Evolutionary conservation across 2,797 vertebrate species (phyloP), one percentile per base, ranked within the genome.

Genomic region (Siniperca obscura): DNA sequence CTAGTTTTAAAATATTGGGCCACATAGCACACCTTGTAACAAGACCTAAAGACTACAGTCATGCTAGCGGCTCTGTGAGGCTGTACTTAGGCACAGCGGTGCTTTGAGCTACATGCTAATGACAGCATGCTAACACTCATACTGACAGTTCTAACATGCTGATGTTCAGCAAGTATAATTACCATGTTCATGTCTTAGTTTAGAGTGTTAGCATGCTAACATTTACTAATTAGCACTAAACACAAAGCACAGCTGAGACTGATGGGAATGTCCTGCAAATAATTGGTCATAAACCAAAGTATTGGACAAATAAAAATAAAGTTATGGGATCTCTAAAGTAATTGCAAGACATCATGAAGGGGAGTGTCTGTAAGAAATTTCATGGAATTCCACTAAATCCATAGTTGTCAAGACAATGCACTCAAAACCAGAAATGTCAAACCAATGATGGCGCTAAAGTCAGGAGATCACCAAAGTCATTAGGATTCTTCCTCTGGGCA

Each of bases 341-440:
- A 68, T 72, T 50, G 57, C 44, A 61, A 67, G 52, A 70, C 55
- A 34, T 77, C 17, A 80, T 22, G 25, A 55, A 22, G 25, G 40
- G 22, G 27, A 1, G 19, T 27, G 30, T 67, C 34, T 38, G 22
- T 34, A 48, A 30, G 30, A 70, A 56, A 83, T 14, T 21, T 66
- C 57, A 69, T 30, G n/a, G 65, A 9, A 36, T 56, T 68, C 30
- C 21, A 59, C 40, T 62, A 34, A 16, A 34, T 70, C 40, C 19
- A 44, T 36, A 11, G 16, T 10, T 62, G 69, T 55, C 22, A 27
- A 34, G 34, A 40, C 9, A 30, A 64, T 65, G 50, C 68, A 36
- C 67, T 67, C 44, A 65, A 79, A 70, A 34, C 4, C 14, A 38
- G 65, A 77, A 77, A 53, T 21, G 42, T 68, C 56, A 78, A 38